Evolutionary conservation across 2,888 invertebrate genomes (phyloP).

Genomic region (Nezara viridula): DNA sequence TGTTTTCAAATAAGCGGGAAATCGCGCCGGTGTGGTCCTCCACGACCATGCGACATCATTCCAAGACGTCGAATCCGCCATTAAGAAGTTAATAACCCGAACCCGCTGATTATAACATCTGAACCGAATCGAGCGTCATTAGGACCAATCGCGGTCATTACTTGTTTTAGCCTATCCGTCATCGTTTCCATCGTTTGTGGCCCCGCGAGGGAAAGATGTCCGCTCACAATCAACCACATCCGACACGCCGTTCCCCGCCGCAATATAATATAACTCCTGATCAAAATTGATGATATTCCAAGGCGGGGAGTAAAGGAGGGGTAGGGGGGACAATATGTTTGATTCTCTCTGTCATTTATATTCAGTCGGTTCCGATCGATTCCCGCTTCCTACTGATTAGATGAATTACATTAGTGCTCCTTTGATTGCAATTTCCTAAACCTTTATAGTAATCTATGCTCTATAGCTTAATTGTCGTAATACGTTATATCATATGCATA

Average conservation of each 20-base stretch:
- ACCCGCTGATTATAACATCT: slow-evolving; percentile 53
- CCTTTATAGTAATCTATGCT: not conserved
- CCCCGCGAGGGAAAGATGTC: not conserved
- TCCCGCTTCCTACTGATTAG: not conserved
- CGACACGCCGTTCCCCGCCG: not conserved
- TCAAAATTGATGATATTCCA: slow-evolving; percentile 49
- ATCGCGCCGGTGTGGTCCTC: slow-evolving; percentile 17
- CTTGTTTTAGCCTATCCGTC: slow-evolving; percentile 52
- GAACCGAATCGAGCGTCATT: slow-evolving; percentile 49
- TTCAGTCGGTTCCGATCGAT: slow-evolving; percentile 1
- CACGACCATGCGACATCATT: not conserved
- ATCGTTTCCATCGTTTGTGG: slow-evolving; percentile 48
- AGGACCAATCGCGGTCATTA: slow-evolving; percentile 45
- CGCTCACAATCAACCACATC: not conserved
- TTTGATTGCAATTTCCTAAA: not conserved
- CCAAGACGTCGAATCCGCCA: slow-evolving; percentile 13
- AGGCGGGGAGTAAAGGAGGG: not conserved
- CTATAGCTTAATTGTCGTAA: not conserved
- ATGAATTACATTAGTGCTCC: not conserved
- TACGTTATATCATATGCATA: too few species aligned
- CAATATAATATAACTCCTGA: slow-evolving; percentile 52
- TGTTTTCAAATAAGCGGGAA: not conserved
- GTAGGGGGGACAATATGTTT: not conserved
- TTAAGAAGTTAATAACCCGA: slow-evolving; percentile 35
- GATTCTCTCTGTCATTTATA: slow-evolving; percentile 39